Base-by-base conservation (phyloP, 2,797 vertebrate species). In the Malurus splendens region DNA sequence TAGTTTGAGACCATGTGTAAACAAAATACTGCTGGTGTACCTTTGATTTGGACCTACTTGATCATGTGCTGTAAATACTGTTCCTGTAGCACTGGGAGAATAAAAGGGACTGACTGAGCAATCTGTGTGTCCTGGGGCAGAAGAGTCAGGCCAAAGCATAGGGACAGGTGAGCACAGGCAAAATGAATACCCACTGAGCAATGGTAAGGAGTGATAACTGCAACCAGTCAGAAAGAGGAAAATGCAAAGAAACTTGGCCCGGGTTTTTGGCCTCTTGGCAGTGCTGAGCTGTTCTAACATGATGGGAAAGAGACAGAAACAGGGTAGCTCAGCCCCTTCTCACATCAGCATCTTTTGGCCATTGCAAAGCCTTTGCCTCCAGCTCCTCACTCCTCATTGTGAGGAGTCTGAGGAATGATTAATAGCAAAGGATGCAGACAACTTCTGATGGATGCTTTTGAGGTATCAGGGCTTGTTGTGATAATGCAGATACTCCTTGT, bases 401-500 rank as follows among this genome's bases (percentile, higher is more conserved):
- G 33, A 76, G 48, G 52, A 65, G 32, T 48, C 52, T 51, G 41
- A 82, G 78, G 48, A 67, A 32, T 56, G 76, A 65, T 80, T 71
- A 82, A 84, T 67, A 88, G 33, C n/a, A 32, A 80, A 65, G 30
- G 54, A n/a, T 74, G 25, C 18, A n/a, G 56, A 22, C 20, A 56
- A 17, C 52, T 74, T 74, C 73, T 82, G 79, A 48, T 44, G 1
- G 3, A n/a, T 85, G 65, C 55, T 57, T 42, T 61, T 1, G 6
- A 79, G 71, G n/a, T 51, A 27, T 76, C 54, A 33, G 28, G 57
- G 32, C 54, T 64, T 68, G 20, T 64, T 68, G 20, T 71, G 78
- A 50, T 77, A 85, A 80, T 30, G 68, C 61, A 77, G 42, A 44
- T 82, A 27, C 28, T 91, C 39, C 39, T 85, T 17, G 3, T 73